Percentiles rank a stretch among this genome's conserved stretches.
Conservation (phyloP, 35 echinoderm and acorn worm species). For the Stichopus chloronotus region DNA sequence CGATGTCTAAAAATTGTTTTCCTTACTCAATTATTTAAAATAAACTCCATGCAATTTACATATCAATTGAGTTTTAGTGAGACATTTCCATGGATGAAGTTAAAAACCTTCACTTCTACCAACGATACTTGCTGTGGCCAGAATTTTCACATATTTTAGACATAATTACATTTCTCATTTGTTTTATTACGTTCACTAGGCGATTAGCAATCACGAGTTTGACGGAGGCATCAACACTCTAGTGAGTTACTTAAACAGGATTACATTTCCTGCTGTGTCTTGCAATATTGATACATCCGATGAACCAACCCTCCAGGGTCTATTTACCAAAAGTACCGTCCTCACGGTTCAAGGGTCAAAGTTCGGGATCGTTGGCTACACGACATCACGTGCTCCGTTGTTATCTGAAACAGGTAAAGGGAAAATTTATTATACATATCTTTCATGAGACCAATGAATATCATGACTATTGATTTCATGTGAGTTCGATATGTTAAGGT, state of each 20-base stretch:
- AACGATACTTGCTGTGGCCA: too few relatives aligned
- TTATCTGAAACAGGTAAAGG: slow-evolving; percentile 63
- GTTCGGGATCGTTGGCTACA: slow-evolving; percentile 78
- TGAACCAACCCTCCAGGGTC: slow-evolving; percentile 61
- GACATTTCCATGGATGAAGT: too few relatives aligned
- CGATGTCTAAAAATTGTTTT: too few relatives aligned
- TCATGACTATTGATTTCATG: too few relatives aligned
- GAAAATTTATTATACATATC: background rate
- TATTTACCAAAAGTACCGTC: slow-evolving; percentile 56
- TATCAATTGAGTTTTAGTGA: too few relatives aligned
- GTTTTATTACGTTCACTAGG: background rate
- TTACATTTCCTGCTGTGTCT: slow-evolving; percentile 56
- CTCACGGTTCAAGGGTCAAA: slow-evolving; percentile 20
- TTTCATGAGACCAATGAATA: slow-evolving; percentile 3
- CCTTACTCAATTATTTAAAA: too few relatives aligned
- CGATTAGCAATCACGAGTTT: slow-evolving; percentile 81
- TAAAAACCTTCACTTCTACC: too few relatives aligned
- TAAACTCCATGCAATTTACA: too few relatives aligned
- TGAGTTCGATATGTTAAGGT: too few relatives aligned
- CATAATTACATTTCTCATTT: too few relatives aligned
- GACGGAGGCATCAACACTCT: slow-evolving; percentile 57
- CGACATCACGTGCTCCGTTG: slow-evolving; percentile 51
- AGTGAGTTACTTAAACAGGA: slow-evolving; percentile 22
- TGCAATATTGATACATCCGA: slow-evolving; percentile 62
- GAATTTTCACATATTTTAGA: too few relatives aligned